Base-by-base conservation (phyloP, 1,140 invertebrate genomes). In the Philotrypesis tridentata region DNA sequence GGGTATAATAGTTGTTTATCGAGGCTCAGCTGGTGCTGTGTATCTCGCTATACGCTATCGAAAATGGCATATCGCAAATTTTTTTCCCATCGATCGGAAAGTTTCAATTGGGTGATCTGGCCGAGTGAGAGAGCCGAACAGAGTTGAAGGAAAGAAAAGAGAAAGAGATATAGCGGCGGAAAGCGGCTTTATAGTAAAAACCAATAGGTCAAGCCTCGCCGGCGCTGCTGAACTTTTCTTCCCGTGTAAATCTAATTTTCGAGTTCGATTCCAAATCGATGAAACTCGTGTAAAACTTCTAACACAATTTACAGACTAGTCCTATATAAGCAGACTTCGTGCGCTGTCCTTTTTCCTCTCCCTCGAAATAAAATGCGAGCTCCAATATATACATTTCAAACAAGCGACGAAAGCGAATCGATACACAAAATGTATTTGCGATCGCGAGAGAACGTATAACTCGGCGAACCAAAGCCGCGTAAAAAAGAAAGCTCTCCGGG, bases 161-260 rank as follows among this genome's bases (percentile, higher is more conserved):
- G 55, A 55, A 4, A 55, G 8, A 14, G 25, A 70, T 17, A 12
- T 27, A 82, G 60, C 23, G 31, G 37, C 33, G 79, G 29, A 23
- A 78, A 55, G 2, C 29, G 8, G 40, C 23, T 65, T 65, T 67
- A n/a, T n/a, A 77, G 63, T 37, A 67, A 77, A 77, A 77, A 27
- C 75, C 75, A 77, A 67, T 77, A 67, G 75, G 75, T 43, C 63
- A 31, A 77, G 75, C 75, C 63, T 65, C 37, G 6, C 33, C 61
- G 31, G 23, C 31, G 75, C 70, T n/a, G 75, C 33, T 72, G 40
- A 77, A 77, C 74, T 72, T 61, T 37, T 61, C 33, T 70, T 37
- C 48, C n/a, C 78, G 40, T 60, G 78, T 72, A 79, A 79, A 79
- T 79, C 78, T 71, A 79, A 79, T 79, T 79, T 71, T 79, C 78